These are phyloP conservation scores for Cyanoramphus novaezelandiae DNA, from an alignment of 2,113 vertebrate species.

Conservation along the genomic window DNA sequence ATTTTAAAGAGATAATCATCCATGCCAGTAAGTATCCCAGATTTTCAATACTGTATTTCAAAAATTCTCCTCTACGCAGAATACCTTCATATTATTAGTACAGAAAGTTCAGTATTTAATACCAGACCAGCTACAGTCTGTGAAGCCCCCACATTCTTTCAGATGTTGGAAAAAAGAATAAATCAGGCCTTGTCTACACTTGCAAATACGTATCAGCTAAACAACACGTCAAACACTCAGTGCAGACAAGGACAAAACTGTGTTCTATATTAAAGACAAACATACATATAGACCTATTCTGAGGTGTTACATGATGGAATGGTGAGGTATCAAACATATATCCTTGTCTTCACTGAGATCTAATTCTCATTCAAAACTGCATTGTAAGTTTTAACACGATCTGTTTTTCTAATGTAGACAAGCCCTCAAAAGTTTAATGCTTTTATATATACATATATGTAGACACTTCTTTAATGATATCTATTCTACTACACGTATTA, in stretches of 20 bases:
- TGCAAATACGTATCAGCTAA: neutral
- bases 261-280: neutral
- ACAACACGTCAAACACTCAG: neutral
- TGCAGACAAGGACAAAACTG: slow-evolving; percentile 10
- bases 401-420: slow-evolving; percentile 49
- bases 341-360: slow-evolving; percentile 34
- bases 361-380: neutral
- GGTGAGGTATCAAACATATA: neutral
- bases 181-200: slow-evolving; percentile 20
- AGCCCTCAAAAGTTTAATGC: slow-evolving; percentile 28
- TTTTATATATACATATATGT: neutral
- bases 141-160: neutral
- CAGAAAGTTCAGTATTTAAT: neutral
- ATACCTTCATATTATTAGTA: neutral
- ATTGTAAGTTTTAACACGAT: neutral
- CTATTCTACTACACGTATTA: neutral
- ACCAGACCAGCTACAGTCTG: neutral
- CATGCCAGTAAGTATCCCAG: neutral
- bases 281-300: neutral
- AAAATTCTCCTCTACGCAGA: neutral
- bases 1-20: neutral
- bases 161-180: neutral
- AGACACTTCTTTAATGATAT: neutral
- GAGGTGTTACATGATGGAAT: neutral
- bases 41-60: neutral